A percentile compares a stretch with the other conserved stretches of the same genome.
These are phyloP conservation scores for Ichneumoninae sp. DNA, from an alignment of 2,888 invertebrate species.

Conservation along the genomic window DNA sequence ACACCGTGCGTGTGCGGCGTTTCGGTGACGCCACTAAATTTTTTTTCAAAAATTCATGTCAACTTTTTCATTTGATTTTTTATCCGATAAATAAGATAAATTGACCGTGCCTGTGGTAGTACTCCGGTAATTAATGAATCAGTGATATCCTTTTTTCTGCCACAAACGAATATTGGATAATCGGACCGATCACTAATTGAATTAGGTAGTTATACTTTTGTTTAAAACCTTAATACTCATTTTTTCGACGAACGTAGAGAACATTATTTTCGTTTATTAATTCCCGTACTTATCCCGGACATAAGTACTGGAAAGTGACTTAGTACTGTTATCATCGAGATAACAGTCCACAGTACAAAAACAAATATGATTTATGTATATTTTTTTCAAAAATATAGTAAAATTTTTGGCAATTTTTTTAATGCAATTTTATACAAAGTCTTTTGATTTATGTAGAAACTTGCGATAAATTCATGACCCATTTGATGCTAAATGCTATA, in stretches of 20 bases:
- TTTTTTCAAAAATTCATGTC: slow-evolving; percentile 2
- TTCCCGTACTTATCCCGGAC: neutral
- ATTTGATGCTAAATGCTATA: neutral
- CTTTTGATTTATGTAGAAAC: neutral
- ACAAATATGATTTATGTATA: neutral
- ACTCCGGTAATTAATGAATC: neutral
- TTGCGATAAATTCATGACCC: neutral
- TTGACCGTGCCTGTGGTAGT: neutral
- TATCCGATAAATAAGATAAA: neutral
- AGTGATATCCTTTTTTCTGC: neutral
- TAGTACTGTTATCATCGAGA: neutral
- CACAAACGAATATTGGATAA: neutral
- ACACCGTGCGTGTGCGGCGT: slow-evolving; percentile 72
- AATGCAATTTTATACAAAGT: neutral
- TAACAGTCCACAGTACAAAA: neutral
- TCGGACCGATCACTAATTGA: neutral
- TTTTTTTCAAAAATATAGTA: neutral
- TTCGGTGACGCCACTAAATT: slow-evolving; percentile 59
- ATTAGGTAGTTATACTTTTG: slow-evolving; percentile 17
- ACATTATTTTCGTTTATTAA: neutral
- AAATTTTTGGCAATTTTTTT: neutral
- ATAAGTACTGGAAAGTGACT: neutral
- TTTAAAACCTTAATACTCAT: neutral
- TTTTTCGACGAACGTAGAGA: neutral
- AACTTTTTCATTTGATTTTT: neutral